Evolutionary conservation across 2,113 vertebrate genomes (phyloP).

Genomic region (Corythoichthys intestinalis): DNA sequence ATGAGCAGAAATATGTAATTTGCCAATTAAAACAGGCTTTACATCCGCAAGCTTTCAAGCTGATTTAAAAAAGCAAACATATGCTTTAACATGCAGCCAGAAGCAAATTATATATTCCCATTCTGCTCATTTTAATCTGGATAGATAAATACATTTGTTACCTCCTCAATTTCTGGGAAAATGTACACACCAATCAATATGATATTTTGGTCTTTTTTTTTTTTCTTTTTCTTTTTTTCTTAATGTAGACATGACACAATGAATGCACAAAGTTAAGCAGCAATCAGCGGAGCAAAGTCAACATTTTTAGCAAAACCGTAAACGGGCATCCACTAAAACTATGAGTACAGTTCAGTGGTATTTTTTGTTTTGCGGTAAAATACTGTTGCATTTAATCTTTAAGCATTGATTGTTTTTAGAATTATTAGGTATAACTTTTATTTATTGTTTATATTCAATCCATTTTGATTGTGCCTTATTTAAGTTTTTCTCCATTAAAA

Average conservation of each 20-base stretch:
- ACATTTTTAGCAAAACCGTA: neutral
- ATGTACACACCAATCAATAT: neutral
- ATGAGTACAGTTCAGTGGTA: neutral
- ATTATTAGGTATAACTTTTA: neutral
- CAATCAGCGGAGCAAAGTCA: neutral
- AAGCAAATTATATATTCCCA: neutral
- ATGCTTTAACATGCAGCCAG: conserved; percentile 19
- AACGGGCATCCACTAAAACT: too few species aligned
- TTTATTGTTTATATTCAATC: neutral
- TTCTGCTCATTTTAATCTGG: conserved; percentile 5
- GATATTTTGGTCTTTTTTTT: neutral
- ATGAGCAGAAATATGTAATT: conserved; percentile 37
- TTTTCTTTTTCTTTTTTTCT: too few species aligned
- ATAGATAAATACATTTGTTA: conserved; percentile 9
- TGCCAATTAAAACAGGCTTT: conserved; percentile 33
- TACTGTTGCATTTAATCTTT: neutral
- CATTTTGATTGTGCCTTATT: neutral
- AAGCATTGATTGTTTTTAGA: neutral
- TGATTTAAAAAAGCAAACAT: conserved; percentile 23
- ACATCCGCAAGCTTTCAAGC: conserved; percentile 21
- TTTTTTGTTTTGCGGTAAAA: neutral
- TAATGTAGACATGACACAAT: neutral
- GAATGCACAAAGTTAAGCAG: neutral
- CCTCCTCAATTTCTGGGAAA: neutral
- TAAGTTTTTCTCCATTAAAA: too few species aligned